Evolutionary conservation across 2,888 invertebrate species (phyloP).

Genomic region (Drymonia ruficornis): DNA sequence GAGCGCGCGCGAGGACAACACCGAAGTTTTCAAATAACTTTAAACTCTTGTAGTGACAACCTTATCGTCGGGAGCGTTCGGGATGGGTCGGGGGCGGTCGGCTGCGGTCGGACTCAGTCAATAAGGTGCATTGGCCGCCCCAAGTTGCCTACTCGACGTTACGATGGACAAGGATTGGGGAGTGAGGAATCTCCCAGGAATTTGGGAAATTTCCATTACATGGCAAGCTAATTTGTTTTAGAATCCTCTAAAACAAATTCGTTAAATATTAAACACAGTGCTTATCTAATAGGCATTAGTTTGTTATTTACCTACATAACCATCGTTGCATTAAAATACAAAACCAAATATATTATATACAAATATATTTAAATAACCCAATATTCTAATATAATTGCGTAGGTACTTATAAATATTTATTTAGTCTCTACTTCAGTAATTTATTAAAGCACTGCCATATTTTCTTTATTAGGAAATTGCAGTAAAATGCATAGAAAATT

Average conservation of each 20-base stretch:
- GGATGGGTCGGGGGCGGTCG: conserved; percentile 58
- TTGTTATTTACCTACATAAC: no score
- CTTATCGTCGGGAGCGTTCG: conserved; percentile 57
- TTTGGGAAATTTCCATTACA: conserved; percentile 17
- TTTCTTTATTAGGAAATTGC: not conserved
- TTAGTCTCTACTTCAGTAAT: no score
- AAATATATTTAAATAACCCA: no score
- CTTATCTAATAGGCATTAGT: no score
- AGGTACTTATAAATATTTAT: no score
- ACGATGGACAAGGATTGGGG: conserved; percentile 49
- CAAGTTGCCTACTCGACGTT: conserved; percentile 67
- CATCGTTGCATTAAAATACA: no score
- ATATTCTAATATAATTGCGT: no score
- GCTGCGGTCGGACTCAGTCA: conserved; percentile 69
- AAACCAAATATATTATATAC: no score
- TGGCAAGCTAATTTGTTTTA: not conserved
- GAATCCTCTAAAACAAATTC: no score
- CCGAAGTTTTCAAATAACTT: conserved; percentile 61
- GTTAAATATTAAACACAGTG: no score
- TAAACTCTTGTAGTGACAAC: conserved; percentile 63
- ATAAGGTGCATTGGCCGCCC: conserved; percentile 79
- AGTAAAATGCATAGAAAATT: not conserved
- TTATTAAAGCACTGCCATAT: no score
- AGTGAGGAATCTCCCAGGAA: conserved; percentile 29
- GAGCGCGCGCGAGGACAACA: conserved; percentile 34